Conservation (phyloP, 2,797 vertebrate genomes). For the Natrix natrix region DNA sequence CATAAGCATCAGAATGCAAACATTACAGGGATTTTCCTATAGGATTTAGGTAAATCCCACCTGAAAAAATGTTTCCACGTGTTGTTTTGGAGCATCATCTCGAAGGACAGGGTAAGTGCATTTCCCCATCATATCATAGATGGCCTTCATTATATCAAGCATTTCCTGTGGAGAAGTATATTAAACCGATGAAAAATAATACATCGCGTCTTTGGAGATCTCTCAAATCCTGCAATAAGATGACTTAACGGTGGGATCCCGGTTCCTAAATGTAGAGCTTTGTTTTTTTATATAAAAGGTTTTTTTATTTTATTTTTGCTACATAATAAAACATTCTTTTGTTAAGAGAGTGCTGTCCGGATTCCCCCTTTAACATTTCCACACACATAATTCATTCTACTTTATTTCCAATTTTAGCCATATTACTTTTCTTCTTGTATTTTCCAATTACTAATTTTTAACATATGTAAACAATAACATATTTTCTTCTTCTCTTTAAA, state of each 20-base stretch:
- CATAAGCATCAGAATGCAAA: background rate
- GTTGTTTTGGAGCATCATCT: slow-evolving; percentile 93
- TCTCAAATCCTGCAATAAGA: background rate
- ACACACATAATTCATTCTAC: too few species aligned
- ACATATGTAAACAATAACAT: too few species aligned
- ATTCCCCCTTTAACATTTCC: too few species aligned
- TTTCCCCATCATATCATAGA: slow-evolving; percentile 99
- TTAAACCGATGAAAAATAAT: background rate
- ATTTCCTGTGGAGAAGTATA: slow-evolving; percentile 81
- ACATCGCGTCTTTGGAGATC: background rate
- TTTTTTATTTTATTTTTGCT: too few species aligned
- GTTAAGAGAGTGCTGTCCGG: too few species aligned
- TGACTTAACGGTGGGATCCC: background rate
- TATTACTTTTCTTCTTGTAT: too few species aligned
- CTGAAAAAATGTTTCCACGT: slow-evolving; percentile 97
- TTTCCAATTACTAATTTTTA: too few species aligned
- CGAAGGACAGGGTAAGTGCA: slow-evolving; percentile 95
- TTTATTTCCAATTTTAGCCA: too few species aligned
- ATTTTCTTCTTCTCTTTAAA: too few species aligned
- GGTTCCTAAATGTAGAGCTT: background rate
- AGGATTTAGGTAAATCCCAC: slow-evolving; percentile 51
- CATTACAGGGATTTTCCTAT: background rate
- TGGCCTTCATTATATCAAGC: slow-evolving; percentile 99
- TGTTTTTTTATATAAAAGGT: too few species aligned
- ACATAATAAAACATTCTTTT: too few species aligned